Percentiles rank a stretch among this genome's conserved stretches.
These are phyloP conservation scores for Cyclopterus lumpus DNA, from an alignment of 2,797 vertebrate species.

Conservation along the genomic window DNA sequence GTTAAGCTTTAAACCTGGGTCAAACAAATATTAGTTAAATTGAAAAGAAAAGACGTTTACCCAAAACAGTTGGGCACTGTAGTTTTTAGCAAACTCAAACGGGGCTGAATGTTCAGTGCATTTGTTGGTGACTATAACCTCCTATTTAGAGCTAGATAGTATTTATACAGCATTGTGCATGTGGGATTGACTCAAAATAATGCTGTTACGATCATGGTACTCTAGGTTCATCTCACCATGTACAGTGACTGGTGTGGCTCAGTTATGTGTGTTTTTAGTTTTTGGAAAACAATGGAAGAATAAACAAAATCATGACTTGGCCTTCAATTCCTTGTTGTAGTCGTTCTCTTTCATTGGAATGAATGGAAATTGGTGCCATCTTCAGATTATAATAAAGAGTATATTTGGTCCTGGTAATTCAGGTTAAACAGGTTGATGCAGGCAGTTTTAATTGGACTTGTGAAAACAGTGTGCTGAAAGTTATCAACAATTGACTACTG, in stretches of 20 bases:
- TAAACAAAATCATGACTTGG: background rate
- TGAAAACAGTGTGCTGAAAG: conserved; percentile 15
- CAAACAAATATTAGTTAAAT: conserved; percentile 3
- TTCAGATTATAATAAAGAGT: background rate
- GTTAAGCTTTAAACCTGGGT: background rate
- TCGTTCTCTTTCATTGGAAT: conserved; percentile 5
- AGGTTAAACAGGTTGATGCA: background rate
- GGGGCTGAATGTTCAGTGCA: background rate
- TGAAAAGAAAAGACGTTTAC: background rate
- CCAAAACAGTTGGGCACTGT: background rate
- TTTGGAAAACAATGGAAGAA: background rate
- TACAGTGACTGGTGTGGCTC: background rate
- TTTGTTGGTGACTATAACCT: background rate
- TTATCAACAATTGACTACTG: conserved; percentile 27
- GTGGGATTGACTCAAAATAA: conserved; percentile 16
- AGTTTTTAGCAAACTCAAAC: conserved; percentile 6
- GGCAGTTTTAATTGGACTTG: conserved; percentile 5
- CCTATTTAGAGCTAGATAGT: conserved; percentile 8
- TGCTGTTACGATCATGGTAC: background rate
- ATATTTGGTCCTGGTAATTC: background rate
- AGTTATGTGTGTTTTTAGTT: background rate
- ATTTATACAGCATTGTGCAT: conserved; percentile 12
- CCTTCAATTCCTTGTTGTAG: background rate
- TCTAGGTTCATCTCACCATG: background rate
- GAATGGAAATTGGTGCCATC: background rate